Conservation (phyloP, 1,140 invertebrate species). For the Leptopilina clavipes region DNA sequence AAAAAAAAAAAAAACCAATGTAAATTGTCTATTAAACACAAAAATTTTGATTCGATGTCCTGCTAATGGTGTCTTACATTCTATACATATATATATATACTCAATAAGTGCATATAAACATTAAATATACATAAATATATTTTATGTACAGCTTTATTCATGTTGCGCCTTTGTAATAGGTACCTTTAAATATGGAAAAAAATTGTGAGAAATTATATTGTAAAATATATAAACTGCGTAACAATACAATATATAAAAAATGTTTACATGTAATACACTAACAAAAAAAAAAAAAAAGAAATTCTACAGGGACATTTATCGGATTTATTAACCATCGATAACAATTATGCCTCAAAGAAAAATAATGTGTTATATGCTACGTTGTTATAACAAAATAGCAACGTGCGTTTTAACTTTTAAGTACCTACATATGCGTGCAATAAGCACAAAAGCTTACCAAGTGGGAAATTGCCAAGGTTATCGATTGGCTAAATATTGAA, state of each 20-base stretch:
- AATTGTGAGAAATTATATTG: constrained; percentile 17
- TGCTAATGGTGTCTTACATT: constrained; percentile 29
- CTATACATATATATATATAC: constrained; percentile 8
- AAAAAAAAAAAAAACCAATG: not conserved
- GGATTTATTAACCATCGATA: constrained; percentile 26
- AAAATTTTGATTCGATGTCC: constrained; percentile 25
- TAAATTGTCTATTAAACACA: not conserved
- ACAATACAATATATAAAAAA: not conserved
- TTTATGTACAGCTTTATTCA: constrained; percentile 33
- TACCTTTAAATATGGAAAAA: not conserved
- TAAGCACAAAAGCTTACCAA: constrained; percentile 16
- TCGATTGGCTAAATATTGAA: too few relatives aligned
- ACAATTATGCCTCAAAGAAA: constrained; percentile 6
- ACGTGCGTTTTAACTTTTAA: constrained; percentile 19
- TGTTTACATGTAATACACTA: constrained; percentile 22
- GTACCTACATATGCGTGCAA: not conserved
- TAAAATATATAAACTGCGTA: not conserved
- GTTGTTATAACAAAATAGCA: not conserved
- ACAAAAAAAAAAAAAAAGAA: constrained; percentile 11
- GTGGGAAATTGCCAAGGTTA: too few relatives aligned
- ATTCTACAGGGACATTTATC: constrained; percentile 23
- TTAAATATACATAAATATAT: constrained; percentile 30
- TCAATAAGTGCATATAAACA: constrained; percentile 17
- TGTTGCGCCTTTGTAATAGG: constrained; percentile 27
- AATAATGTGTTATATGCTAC: not conserved